Conservation (phyloP, 2,888 invertebrate genomes). For the Eilema depressum region DNA sequence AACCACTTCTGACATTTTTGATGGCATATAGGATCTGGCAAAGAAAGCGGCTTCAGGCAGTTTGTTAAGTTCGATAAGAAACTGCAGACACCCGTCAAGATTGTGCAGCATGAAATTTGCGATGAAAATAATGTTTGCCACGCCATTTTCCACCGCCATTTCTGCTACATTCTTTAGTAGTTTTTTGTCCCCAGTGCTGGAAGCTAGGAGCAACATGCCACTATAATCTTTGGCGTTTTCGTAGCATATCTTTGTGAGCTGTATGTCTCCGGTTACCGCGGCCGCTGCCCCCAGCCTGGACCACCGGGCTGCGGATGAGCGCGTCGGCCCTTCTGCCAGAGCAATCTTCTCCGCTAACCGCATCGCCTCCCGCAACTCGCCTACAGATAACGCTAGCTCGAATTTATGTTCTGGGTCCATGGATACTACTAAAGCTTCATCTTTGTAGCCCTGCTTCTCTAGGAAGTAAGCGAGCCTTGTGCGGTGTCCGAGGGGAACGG, state of each 20-base stretch:
- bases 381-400: conserved; percentile 96
- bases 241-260: conserved; percentile 97
- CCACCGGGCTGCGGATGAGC: conserved; percentile 91
- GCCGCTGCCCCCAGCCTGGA: conserved; percentile 96
- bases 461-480: conserved; percentile 99
- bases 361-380: conserved; percentile 94
- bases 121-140: conserved; percentile 97
- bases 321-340: conserved; percentile 68
- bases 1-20: conserved; percentile 95
- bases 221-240: conserved; percentile 98
- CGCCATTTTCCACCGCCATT: conserved; percentile 81
- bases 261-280: conserved; percentile 93
- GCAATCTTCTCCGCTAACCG: conserved; percentile 95
- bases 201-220: conserved; percentile 94
- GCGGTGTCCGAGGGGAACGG: conserved; percentile 98
- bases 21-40: conserved; percentile 98
- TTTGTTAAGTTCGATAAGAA: conserved; percentile 95
- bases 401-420: conserved; percentile 99
- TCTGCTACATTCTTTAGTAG: conserved; percentile 92
- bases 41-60: conserved; percentile 99
- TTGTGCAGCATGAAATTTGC: conserved; percentile 96
- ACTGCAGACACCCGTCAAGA: conserved; percentile 94
- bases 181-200: conserved; percentile 92
- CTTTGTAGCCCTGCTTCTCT: conserved; percentile 99
- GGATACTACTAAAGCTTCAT: conserved; percentile 98